Conservation (phyloP, 2,888 invertebrate species). For the Barypeithes pellucidus region DNA sequence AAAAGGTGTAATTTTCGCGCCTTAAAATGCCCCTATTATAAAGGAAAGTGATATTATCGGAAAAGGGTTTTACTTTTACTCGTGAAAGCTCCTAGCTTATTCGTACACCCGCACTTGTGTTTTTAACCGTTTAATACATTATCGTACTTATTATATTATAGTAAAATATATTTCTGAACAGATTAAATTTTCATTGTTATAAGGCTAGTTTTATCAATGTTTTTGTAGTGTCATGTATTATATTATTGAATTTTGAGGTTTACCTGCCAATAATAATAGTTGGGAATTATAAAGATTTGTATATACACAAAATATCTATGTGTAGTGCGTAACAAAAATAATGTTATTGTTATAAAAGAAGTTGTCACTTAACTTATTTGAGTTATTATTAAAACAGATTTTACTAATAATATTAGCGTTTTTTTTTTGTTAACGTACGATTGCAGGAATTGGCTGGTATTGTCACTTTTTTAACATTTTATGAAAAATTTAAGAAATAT, state of each 20-base stretch:
- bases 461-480: too few relatives aligned
- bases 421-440: too few relatives aligned
- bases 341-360: constrained; percentile 71
- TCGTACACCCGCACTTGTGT: constrained; percentile 37
- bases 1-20: too few relatives aligned
- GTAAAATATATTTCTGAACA: constrained; percentile 36
- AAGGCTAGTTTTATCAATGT: constrained; percentile 50
- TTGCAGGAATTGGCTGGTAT: too few relatives aligned
- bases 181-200: constrained; percentile 49
- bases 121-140: constrained; percentile 37
- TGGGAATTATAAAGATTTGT: constrained; percentile 60
- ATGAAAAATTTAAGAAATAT: too few relatives aligned
- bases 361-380: constrained; percentile 72
- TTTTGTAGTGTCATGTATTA: constrained; percentile 58
- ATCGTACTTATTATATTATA: constrained; percentile 43
- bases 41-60: constrained; percentile 3
- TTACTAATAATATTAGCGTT: constrained; percentile 64
- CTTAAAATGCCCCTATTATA: background rate
- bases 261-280: constrained; percentile 68
- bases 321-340: constrained; percentile 69
- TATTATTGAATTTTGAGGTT: constrained; percentile 65
- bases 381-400: constrained; percentile 71
- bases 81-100: constrained; percentile 3
- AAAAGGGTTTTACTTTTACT: constrained; percentile 9
- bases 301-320: constrained; percentile 70